A percentile compares a stretch with the other conserved stretches of the same genome.
Evolutionary conservation across 2,888 invertebrate genomes (phyloP).

Genomic region (Idaea aversata): DNA sequence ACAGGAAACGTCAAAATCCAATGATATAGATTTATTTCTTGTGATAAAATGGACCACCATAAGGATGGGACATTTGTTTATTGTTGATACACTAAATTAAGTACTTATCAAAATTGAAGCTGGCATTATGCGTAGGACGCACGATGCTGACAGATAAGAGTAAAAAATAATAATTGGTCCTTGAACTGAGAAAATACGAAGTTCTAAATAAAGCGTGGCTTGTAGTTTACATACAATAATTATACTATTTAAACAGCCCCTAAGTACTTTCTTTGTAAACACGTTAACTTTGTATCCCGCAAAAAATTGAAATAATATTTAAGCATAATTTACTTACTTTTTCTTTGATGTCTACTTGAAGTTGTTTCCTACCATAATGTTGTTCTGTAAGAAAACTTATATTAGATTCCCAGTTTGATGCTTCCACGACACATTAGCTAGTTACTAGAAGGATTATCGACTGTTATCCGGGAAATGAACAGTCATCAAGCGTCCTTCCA

Average conservation of each 20-base stretch:
- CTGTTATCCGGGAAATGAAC: not conserved
- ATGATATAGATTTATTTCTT: not conserved
- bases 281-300: too few species aligned
- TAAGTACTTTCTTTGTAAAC: not conserved
- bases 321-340: not conserved
- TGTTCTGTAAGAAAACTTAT: not conserved
- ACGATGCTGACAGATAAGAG: too few species aligned
- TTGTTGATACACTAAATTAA: not conserved
- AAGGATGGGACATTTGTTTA: not conserved
- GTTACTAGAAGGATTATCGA: not conserved
- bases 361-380: not conserved
- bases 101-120: not conserved
- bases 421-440: not conserved
- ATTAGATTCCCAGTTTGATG: not conserved
- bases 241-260: not conserved
- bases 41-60: not conserved
- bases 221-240: not conserved
- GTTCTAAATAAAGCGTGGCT: not conserved
- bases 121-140: not conserved
- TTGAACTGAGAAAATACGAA: not conserved
- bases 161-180: too few species aligned
- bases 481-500: not conserved
- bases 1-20: conserved; percentile 1
- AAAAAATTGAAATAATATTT: not conserved
- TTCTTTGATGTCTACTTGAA: not conserved